Evolutionary conservation across 2,888 invertebrate genomes (phyloP).

Genomic region (Pachydiplax longipennis): DNA sequence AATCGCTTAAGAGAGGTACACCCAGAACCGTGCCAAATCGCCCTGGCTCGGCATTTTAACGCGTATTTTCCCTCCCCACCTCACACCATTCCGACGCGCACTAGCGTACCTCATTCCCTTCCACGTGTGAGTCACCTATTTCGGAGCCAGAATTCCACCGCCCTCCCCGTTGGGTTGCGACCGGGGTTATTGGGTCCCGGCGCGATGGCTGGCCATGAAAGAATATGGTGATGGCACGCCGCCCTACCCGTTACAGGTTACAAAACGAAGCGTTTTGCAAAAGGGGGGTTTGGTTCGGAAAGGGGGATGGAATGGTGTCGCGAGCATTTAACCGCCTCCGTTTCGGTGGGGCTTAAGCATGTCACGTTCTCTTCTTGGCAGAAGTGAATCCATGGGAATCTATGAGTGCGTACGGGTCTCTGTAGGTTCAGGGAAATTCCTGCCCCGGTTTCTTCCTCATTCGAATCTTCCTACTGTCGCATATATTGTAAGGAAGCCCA

Average conservation of each 20-base stretch:
- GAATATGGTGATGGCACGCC: not conserved
- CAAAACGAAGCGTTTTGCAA: not conserved
- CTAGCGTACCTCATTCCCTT: not conserved
- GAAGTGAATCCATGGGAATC: not conserved
- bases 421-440: not conserved
- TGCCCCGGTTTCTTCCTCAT: not conserved
- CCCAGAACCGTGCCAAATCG: not conserved
- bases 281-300: not conserved
- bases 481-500: too few relatives aligned
- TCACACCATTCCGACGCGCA: not conserved
- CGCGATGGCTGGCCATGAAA: not conserved
- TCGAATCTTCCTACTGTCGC: too few relatives aligned
- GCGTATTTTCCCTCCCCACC: not conserved
- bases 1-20: not conserved
- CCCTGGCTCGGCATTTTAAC: not conserved
- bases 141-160: not conserved
- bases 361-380: not conserved
- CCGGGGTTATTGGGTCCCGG: not conserved
- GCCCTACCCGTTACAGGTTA: not conserved
- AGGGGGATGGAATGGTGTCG: not conserved
- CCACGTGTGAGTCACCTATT: not conserved
- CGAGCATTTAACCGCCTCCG: not conserved
- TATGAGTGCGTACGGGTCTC: not conserved
- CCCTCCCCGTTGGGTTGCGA: not conserved
- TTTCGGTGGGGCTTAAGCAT: not conserved